Base-by-base conservation (phyloP, 2,888 invertebrate genomes). In the Kuschelorhynchus macadamiae region DNA sequence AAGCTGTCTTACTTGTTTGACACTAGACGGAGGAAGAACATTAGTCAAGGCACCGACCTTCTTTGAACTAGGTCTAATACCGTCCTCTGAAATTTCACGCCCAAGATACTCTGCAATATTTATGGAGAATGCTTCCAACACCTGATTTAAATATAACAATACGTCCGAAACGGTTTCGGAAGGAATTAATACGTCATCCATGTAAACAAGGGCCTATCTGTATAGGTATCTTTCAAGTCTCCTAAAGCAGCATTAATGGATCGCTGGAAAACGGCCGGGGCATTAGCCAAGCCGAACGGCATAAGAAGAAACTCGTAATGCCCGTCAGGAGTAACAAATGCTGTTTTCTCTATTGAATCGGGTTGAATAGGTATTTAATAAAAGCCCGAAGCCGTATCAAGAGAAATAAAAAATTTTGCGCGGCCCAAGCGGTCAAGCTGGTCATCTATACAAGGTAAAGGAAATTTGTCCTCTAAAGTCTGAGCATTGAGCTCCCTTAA, bases 251-350 rank as follows among this genome's bases (percentile, higher is more conserved):
- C 46, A 50, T 81, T 78, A 25, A 25, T 25, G 4, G 25, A 25
- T 25, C 25, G 25, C 7, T 25, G 25, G 7, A 25, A 25, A 0
- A 78, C 78, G 17, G 74, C 74, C 0, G 79, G 79, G n/a, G n/a
- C n/a, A n/a, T n/a, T n/a, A n/a, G n/a, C 49, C 1, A 81, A 61
- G 1, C 80, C 81, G 66, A 81, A 82, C 1, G 77, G 75, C 77
- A 80, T 76, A 0, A 72, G 56, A 1, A 72, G 52, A 56, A 76
- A 79, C 70, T 80, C 75, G 39, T 72, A 81, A 70, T n/a, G n/a
- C n/a, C n/a, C n/a, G n/a, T n/a, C n/a, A n/a, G n/a, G n/a, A n/a
- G n/a, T n/a, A n/a, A n/a, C 68, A 33, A 70, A 70, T 5, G 71
- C 46, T 9, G 64, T 71, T 33, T 59, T 67, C 16, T 64, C 20